Conservation (phyloP, 2,888 invertebrate species). For the Trichogramma dendrolimi region DNA sequence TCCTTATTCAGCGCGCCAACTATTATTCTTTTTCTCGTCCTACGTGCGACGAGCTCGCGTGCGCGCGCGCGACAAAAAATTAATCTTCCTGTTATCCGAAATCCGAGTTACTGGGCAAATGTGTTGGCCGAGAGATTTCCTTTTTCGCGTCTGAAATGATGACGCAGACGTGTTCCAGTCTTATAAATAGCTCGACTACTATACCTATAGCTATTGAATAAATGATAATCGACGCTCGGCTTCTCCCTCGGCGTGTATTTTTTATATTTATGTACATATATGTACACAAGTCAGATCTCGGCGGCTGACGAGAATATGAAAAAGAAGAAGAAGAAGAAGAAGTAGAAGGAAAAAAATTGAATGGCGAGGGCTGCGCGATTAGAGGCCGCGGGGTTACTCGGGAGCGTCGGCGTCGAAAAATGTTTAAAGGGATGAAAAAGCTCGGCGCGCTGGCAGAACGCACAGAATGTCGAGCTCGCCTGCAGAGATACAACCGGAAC, state of each 20-base stretch:
- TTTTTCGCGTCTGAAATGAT: background rate
- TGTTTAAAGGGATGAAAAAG: constrained; percentile 13
- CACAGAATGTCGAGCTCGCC: too few relatives aligned
- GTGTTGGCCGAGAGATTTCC: background rate
- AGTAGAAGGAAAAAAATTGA: too few relatives aligned
- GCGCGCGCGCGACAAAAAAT: background rate
- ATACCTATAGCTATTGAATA: background rate
- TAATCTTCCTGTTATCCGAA: background rate
- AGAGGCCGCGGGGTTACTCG: background rate
- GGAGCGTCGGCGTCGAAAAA: background rate
- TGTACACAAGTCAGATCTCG: background rate
- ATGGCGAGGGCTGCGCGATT: too few relatives aligned
- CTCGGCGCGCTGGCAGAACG: too few relatives aligned
- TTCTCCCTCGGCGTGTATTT: background rate
- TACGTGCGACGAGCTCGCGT: background rate
- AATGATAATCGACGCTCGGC: background rate
- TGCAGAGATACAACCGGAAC: too few relatives aligned
- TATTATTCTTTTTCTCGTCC: background rate
- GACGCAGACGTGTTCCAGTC: background rate
- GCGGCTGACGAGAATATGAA: background rate
- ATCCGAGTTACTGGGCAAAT: background rate
- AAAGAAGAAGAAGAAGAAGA: too few relatives aligned
- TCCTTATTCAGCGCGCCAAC: too few relatives aligned
- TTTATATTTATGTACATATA: background rate
- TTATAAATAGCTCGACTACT: background rate